Base-by-base conservation (phyloP, 2,113 vertebrate genomes). In the Pachyramphus minor region DNA sequence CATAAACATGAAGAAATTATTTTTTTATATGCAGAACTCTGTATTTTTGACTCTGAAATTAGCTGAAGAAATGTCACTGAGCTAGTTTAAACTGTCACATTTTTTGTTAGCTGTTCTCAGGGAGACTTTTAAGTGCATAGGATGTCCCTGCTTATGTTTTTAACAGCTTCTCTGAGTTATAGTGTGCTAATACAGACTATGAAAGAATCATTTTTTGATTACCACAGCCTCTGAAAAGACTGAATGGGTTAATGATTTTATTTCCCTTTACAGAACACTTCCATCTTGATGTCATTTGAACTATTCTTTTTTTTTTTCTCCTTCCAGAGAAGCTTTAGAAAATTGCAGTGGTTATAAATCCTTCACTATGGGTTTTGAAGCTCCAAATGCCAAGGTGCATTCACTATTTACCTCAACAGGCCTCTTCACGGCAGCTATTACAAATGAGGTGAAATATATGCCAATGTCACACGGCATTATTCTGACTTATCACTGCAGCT, bases 331-430 rank as follows among this genome's bases (percentile, higher is more conserved):
- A 79, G 10, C 0, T 0, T 59, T 83, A 85, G 53, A 85, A 94
- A 90, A 77, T 76, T 90, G 53, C 45, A 83, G 53, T 27, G 41
- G 58, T 79, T 66, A 80, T 91, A 94, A 96, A 95, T 95, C 88
- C 74, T 92, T 93, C 82, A 58, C n/a, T 39, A n/a, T 35, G 67
- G 20, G 67, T 94, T 95, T 95, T 92, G 85, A 90, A 85, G 84
- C 45, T 95, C 75, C 53, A 96, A 96, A 96, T 96, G 82, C 66
- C 90, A 93, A 96, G 82, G 67, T 91, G 59, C 72, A 77, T 80
- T 85, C 85, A 80, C 90, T 25, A 41, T 73, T 89, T 96, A 69
- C 82, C 75, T 95, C 67, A 60, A 60, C 9, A 62, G 67, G 33
- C 23, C 33, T 85, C 41, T 28, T 82, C 71, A 56, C 15, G 20